phyloP scores from a whole-genome alignment of 2,113 vertebrate species.

The Origma solitaria region DNA sequence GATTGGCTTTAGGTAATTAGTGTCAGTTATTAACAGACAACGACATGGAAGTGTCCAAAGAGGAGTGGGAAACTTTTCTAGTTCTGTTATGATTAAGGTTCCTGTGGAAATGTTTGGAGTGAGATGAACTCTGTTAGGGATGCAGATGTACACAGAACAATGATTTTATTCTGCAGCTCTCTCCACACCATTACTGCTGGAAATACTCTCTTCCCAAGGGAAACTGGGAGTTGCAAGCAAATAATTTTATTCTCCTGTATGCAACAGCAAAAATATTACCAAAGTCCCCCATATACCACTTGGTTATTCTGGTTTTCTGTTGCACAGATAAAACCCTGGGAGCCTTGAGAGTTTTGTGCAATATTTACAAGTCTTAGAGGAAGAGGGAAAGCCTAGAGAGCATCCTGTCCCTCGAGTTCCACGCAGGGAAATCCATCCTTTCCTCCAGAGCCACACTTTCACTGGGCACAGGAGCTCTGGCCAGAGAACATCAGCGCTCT shows the following conservation, averaged over 20 bases:
- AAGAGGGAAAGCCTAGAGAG: background rate
- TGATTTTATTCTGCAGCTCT: background rate
- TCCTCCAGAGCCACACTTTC: background rate
- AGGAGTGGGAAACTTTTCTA: background rate
- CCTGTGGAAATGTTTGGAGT: background rate
- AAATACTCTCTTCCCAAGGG: background rate
- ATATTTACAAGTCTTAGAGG: background rate
- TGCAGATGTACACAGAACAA: background rate
- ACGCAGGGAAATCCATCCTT: rapidly evolving
- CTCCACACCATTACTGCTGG: background rate
- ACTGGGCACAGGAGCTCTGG: background rate
- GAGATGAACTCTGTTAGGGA: background rate
- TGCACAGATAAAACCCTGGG: background rate
- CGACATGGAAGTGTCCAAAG: background rate
- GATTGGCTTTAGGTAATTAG: background rate
- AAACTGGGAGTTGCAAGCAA: background rate
- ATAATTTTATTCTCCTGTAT: background rate
- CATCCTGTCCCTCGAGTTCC: background rate
- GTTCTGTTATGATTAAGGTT: background rate
- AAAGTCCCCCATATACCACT: background rate
- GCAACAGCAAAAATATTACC: background rate
- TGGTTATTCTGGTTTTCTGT: background rate
- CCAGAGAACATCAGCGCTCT: background rate
- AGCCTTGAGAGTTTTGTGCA: background rate
- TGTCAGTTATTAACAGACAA: background rate